phyloP scores from a whole-genome alignment of 2,888 invertebrate genomes.

The Acleris emargana region DNA sequence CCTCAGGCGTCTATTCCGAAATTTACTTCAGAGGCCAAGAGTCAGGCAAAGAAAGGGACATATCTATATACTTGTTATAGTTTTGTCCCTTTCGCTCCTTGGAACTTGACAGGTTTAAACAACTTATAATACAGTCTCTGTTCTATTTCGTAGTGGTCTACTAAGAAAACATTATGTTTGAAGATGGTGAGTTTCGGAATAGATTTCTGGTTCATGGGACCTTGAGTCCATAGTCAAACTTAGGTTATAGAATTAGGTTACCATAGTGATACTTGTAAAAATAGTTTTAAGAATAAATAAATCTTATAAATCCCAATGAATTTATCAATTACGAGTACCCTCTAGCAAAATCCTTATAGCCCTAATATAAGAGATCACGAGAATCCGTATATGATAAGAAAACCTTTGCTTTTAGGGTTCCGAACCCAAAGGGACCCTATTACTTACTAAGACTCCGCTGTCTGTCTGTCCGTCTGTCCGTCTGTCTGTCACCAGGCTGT shows the following conservation, averaged over 20 bases:
- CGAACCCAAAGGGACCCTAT: no score
- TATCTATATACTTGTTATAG: no score
- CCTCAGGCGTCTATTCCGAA: conserved; percentile 36
- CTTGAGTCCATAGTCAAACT: conserved; percentile 72
- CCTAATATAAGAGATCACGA: no score
- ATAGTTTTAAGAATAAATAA: conserved; percentile 65
- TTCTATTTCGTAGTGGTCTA: background rate
- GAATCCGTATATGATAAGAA: no score
- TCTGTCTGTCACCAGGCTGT: no score
- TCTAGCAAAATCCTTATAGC: no score
- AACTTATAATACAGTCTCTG: no score
- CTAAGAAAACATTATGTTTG: background rate
- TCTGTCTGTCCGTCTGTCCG: no score
- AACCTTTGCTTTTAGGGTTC: no score
- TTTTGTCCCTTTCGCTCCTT: no score
- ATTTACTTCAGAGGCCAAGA: background rate
- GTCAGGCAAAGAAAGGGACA: background rate
- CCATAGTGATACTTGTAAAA: conserved; percentile 69
- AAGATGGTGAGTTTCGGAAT: conserved; percentile 18
- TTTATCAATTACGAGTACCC: background rate
- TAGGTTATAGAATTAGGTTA: conserved; percentile 61
- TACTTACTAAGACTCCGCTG: no score
- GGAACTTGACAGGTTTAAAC: no score
- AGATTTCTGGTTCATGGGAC: conserved; percentile 54
- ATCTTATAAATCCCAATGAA: conserved; percentile 41